A percentile compares a stretch with the other conserved stretches of the same genome.
Evolutionary conservation across 35 echinoderm and acorn worm species (phyloP).

Genomic region (Apostichopus parvimensis): DNA sequence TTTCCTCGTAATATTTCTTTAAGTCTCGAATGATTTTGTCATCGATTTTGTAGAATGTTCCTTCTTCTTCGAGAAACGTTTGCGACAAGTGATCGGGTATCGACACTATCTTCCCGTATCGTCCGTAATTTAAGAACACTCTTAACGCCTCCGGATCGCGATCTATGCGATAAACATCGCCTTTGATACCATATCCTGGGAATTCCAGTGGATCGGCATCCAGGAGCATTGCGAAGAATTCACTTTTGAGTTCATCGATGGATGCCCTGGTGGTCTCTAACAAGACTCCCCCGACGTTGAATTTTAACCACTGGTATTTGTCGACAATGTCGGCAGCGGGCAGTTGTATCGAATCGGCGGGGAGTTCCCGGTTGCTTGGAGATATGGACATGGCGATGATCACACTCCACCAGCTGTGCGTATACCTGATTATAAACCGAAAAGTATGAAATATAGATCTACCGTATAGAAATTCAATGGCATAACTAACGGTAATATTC

Average conservation of each 20-base stretch:
- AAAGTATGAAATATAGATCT: no score
- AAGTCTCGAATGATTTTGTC: constrained; percentile 30
- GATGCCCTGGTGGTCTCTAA: constrained; percentile 72
- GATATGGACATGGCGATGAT: background rate
- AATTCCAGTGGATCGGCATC: constrained; percentile 11
- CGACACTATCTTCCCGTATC: constrained; percentile 62
- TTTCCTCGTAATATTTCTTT: constrained; percentile 61
- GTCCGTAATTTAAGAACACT: constrained; percentile 78
- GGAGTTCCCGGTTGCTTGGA: constrained; percentile 56
- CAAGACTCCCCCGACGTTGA: constrained; percentile 81
- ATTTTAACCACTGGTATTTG: constrained; percentile 63
- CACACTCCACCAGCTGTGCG: no score
- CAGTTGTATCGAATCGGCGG: constrained; percentile 65
- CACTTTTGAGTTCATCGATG: constrained; percentile 53
- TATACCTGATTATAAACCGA: no score
- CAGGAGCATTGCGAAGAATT: constrained; percentile 73
- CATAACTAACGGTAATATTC: no score
- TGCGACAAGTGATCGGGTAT: constrained; percentile 70
- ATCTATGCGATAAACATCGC: constrained; percentile 74
- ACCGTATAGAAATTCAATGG: no score
- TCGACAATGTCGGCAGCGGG: constrained; percentile 67
- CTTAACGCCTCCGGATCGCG: constrained; percentile 70
- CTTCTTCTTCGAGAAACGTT: constrained; percentile 63
- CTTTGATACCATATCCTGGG: background rate
- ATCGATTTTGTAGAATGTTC: constrained; percentile 75